Base-by-base conservation (phyloP, 1,140 invertebrate species). In the Microvelia longipes region DNA sequence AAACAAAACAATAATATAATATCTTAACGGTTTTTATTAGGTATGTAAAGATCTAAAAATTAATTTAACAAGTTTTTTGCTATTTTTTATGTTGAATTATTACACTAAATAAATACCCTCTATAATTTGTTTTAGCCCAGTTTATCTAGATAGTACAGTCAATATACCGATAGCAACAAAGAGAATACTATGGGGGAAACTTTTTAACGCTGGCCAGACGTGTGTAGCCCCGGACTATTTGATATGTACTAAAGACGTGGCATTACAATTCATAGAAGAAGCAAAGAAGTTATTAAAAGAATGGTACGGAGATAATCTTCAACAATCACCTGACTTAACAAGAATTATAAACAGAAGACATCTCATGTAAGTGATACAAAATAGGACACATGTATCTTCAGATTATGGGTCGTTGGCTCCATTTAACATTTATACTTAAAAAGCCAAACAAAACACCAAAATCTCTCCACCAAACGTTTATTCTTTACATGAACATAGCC, bases 151-250 rank as follows among this genome's bases (percentile, higher is more conserved):
- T 79, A 87, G 85, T 69, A 85, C 88, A 1, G 89, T 85, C 0
- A 84, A 94, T 77, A 81, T 93, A 25, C 78, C 84, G n/a, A 81
- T 90, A 26, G 84, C 92, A 2, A 84, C 84, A 0, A 89, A 87
- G 75, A 84, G 98, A 65, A 82, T 99, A n/a, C 75, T 97, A 1
- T 99, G 96, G 96, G 97, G 96, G 0, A 99, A 99, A 82, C 88
- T 87, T 69, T 85, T 92, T 35, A 99, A 99, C 80, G 83, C 85
- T 64, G 98, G 98, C 1, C 97, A 99, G 82, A 98, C 95, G 0
- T 99, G 98, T 79, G 91, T 99, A 71, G 94, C 96, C 1, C 96
- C 97, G 0, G 98, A 99, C 82, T 99, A 98, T 78, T 76, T 99
- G 29, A 81, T 99, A 19, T 98, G 94, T 78, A 86, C 87, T 13